Percentiles rank a stretch among this genome's conserved stretches.
Conservation (phyloP, 2,888 invertebrate genomes). For the Zelleria hepariella region DNA sequence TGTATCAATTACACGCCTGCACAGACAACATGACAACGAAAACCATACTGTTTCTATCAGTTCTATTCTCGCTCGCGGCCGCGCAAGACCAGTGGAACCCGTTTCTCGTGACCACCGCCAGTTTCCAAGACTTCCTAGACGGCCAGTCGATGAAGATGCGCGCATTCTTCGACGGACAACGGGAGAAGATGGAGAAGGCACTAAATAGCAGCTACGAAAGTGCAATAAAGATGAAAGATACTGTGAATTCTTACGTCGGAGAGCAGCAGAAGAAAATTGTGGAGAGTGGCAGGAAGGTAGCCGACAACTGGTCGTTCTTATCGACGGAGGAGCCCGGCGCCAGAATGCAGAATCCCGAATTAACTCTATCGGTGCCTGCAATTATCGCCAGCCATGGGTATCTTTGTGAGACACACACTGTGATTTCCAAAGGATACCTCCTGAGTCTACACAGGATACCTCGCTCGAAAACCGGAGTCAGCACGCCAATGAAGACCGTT, state of each 20-base stretch:
- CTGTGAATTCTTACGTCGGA: slow-evolving; percentile 39
- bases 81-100: not conserved
- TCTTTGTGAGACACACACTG: slow-evolving; percentile 77
- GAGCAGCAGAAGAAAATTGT: slow-evolving; percentile 38
- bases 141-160: slow-evolving; percentile 19
- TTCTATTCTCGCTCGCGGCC: not conserved
- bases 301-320: slow-evolving; percentile 34
- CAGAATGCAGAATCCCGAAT: slow-evolving; percentile 39
- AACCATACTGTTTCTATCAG: not conserved
- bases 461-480: slow-evolving; percentile 40
- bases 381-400: slow-evolving; percentile 73
- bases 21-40: not conserved
- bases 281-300: slow-evolving; percentile 31
- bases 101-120: not conserved
- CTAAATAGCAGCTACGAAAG: slow-evolving; percentile 26
- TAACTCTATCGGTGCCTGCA: slow-evolving; percentile 43
- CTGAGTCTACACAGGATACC: slow-evolving; percentile 87
- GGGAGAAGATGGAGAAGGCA: slow-evolving; percentile 21
- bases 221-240: slow-evolving; percentile 30
- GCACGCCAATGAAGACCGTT: slow-evolving; percentile 47
- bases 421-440: slow-evolving; percentile 86
- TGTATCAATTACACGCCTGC: not conserved
- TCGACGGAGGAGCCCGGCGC: slow-evolving; percentile 26
- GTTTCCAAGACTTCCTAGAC: not conserved
- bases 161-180: slow-evolving; percentile 28